A percentile compares a stretch with the other conserved stretches of the same genome.
phyloP scores from a whole-genome alignment of 2,113 vertebrate species.

The Syngnathoides biaculeatus region DNA sequence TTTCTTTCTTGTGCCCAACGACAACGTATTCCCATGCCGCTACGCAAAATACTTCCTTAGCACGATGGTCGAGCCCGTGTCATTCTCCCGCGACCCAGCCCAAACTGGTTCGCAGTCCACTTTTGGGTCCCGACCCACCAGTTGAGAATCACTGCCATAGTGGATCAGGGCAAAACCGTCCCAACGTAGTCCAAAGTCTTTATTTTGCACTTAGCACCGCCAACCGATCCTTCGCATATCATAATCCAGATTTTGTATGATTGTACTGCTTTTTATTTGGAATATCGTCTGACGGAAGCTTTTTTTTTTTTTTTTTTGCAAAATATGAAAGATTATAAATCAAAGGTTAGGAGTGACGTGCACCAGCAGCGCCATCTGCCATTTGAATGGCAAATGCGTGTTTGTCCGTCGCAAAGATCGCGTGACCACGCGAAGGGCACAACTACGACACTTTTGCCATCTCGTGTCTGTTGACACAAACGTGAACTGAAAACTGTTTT shows the following conservation, averaged over 20 bases:
- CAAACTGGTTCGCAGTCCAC: too few relatives aligned
- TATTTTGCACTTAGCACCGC: background rate
- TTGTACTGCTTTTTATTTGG: slow-evolving; percentile 17
- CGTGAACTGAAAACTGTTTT: background rate
- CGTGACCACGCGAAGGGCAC: background rate
- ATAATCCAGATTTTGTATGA: background rate
- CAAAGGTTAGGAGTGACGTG: slow-evolving; percentile 34
- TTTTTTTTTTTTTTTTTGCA: background rate
- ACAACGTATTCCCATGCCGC: too few relatives aligned
- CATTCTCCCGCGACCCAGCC: too few relatives aligned
- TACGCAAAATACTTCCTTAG: too few relatives aligned
- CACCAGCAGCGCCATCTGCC: slow-evolving; percentile 32
- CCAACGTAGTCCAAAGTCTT: background rate
- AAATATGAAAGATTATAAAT: slow-evolving; percentile 31
- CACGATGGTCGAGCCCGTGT: too few relatives aligned
- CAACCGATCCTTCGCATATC: background rate
- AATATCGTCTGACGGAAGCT: background rate
- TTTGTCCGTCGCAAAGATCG: slow-evolving; percentile 14
- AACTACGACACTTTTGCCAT: background rate
- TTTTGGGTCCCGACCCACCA: too few relatives aligned
- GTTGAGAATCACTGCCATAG: too few relatives aligned
- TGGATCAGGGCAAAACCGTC: too few relatives aligned
- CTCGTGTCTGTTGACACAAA: background rate
- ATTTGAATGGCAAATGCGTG: slow-evolving; percentile 10
- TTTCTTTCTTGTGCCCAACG: too few relatives aligned